Evolutionary conservation across 2,113 vertebrate genomes (phyloP).

Genomic region (Rynchops niger): DNA sequence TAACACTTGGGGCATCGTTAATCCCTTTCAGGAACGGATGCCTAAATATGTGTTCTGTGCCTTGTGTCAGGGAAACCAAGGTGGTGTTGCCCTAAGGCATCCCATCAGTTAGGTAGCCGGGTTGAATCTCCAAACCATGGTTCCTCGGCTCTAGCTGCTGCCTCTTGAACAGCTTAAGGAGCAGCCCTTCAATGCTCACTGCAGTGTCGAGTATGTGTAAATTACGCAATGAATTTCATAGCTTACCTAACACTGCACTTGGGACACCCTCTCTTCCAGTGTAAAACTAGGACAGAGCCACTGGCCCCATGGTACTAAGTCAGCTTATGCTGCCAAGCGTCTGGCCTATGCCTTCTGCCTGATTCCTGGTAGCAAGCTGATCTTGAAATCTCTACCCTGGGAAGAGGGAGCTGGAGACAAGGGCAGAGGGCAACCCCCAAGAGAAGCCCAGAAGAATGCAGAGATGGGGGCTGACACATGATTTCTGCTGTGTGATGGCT

Average conservation of each 20-base stretch:
- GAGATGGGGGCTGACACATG: not conserved
- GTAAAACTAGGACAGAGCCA: not conserved
- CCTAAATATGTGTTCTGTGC: not conserved
- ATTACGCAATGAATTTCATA: not conserved
- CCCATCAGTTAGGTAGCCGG: not conserved
- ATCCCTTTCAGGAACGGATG: not conserved
- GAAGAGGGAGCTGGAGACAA: not conserved
- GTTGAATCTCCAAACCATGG: not conserved
- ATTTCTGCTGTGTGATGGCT: not conserved
- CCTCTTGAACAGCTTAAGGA: not conserved
- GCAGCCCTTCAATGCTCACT: not conserved
- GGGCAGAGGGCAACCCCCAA: not conserved
- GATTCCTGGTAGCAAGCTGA: accelerated
- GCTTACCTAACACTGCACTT: not conserved
- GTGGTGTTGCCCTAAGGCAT: not conserved
- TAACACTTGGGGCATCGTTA: not conserved
- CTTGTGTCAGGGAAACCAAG: not conserved
- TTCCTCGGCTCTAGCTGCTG: not conserved
- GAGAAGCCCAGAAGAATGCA: not conserved
- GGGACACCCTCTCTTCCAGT: not conserved
- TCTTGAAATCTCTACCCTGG: not conserved
- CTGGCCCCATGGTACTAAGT: not conserved
- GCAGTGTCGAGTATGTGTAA: not conserved
- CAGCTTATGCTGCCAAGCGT: not conserved
- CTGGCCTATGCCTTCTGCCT: not conserved